phyloP scores from a whole-genome alignment of 2,888 invertebrate species.

The Orthosia incerta region DNA sequence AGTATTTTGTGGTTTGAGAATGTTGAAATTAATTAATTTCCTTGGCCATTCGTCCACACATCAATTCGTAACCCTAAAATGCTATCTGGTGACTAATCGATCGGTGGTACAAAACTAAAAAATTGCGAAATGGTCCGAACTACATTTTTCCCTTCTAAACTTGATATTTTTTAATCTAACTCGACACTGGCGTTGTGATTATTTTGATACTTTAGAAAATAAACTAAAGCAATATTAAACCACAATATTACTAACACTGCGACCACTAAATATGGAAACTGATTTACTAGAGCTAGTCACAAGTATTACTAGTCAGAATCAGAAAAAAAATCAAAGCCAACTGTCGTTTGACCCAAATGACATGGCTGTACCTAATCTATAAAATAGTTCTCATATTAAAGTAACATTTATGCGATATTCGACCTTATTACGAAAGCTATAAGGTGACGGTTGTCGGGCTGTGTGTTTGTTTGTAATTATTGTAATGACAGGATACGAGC shows the following conservation, averaged over 20 bases:
- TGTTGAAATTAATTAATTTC: background rate
- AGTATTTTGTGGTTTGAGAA: background rate
- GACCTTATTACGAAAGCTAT: slow-evolving; percentile 23
- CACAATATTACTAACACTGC: slow-evolving; percentile 38
- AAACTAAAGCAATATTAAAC: slow-evolving; percentile 13
- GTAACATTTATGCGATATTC: slow-evolving; percentile 43
- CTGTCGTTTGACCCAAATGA: slow-evolving; percentile 75
- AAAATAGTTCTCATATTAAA: slow-evolving; percentile 47
- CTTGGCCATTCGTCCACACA: no score
- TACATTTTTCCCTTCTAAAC: no score
- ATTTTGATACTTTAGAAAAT: no score
- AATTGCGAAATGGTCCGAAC: no score
- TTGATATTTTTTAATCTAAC: no score
- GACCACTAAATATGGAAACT: slow-evolving; percentile 43
- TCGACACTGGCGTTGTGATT: no score
- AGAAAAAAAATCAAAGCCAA: slow-evolving; percentile 69
- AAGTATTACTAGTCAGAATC: slow-evolving; percentile 43
- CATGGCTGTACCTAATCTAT: slow-evolving; percentile 50
- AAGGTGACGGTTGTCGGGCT: slow-evolving; percentile 19
- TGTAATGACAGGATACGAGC: slow-evolving; percentile 72
- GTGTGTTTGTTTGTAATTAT: slow-evolving; percentile 35
- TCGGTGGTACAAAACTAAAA: no score
- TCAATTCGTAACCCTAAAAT: background rate
- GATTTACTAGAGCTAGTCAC: slow-evolving; percentile 40
- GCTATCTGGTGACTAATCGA: no score